Conservation (phyloP, 2,797 vertebrate species). For the Sebastes reedi region DNA sequence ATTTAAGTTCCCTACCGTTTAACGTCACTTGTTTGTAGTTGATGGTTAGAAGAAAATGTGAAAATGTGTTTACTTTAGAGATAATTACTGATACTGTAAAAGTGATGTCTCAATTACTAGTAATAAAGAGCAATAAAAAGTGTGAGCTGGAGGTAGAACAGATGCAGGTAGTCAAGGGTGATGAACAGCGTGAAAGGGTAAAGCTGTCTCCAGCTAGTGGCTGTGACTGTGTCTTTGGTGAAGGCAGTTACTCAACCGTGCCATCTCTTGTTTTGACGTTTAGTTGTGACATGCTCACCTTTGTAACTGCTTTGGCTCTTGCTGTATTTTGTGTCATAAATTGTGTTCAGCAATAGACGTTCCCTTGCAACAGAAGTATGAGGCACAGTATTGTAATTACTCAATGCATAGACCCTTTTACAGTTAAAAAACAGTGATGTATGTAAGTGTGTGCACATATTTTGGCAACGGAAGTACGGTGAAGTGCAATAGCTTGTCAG, state of each 20-base stretch:
- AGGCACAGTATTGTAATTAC: neutral
- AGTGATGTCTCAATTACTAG: neutral
- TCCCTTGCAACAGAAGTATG: neutral
- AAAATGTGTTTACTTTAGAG: neutral
- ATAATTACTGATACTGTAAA: slow-evolving; percentile 37
- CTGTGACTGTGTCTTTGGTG: neutral
- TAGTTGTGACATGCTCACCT: neutral
- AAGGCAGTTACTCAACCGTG: slow-evolving; percentile 1
- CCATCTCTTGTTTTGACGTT: neutral
- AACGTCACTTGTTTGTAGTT: neutral
- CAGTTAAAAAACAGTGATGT: too few relatives aligned
- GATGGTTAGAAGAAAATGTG: slow-evolving; percentile 1
- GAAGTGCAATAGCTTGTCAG: too few relatives aligned
- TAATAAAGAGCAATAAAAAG: slow-evolving; percentile 19
- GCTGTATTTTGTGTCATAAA: neutral
- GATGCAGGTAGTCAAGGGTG: slow-evolving; percentile 41
- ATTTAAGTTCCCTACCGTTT: neutral
- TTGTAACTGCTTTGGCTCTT: neutral
- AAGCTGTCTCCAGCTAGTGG: neutral
- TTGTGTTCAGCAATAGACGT: neutral
- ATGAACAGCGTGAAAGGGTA: slow-evolving; percentile 20
- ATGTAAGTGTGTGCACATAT: too few relatives aligned
- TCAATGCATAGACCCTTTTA: neutral
- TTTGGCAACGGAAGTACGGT: too few relatives aligned
- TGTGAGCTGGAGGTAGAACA: slow-evolving; percentile 32